Base-by-base conservation (phyloP, 37 sponge, comb jelly and placozoan species). In the Chondrosia reniformis region DNA sequence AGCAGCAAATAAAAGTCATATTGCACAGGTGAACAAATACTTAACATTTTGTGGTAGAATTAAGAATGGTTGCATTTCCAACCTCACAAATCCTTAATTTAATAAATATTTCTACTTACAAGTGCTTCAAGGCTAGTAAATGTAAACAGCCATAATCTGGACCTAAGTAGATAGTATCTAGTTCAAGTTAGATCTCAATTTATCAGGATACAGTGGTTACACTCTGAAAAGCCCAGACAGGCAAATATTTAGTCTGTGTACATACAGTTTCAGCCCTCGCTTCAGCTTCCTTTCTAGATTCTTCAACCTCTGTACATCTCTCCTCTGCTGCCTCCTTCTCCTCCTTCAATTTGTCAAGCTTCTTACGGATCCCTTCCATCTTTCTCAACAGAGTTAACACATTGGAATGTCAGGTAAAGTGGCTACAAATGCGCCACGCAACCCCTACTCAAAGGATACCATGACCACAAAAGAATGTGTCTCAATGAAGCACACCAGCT, bases 311-410 rank as follows among this genome's bases (percentile, higher is more conserved):
- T 10, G 80, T 82, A 56, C 63, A 63, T 40, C 46, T 31, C 42
- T 83, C 87, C 5, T 61, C 21, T 5, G 87, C 87, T 15, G 34
- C 87, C 6, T 91, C 91, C 31, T 43, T 80, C 45, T 91, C 87
- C 12, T 79, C 45, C 62, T 80, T 80, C 44, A 91, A 66, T 37
- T 45, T 37, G 7, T 87, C 87, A 55, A 91, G 21, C 78, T 86
- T 86, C 81, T 80, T 83, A 65, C 80, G 86, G 12, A 91, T 80
- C 44, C n/a, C n/a, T n/a, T n/a, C n/a, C n/a, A n/a, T n/a, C n/a
- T n/a, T n/a, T n/a, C n/a, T n/a, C n/a, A n/a, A n/a, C n/a, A n/a
- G n/a, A n/a, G n/a, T n/a, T n/a, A n/a, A n/a, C n/a, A n/a, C n/a
- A n/a, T n/a, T 49, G 10, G 10, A 19, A 49, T 10, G 52, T 49